Evolutionary conservation across 2,113 vertebrate species (phyloP), one percentile per base, ranked within the genome.

Genomic region (Piprites chloris): DNA sequence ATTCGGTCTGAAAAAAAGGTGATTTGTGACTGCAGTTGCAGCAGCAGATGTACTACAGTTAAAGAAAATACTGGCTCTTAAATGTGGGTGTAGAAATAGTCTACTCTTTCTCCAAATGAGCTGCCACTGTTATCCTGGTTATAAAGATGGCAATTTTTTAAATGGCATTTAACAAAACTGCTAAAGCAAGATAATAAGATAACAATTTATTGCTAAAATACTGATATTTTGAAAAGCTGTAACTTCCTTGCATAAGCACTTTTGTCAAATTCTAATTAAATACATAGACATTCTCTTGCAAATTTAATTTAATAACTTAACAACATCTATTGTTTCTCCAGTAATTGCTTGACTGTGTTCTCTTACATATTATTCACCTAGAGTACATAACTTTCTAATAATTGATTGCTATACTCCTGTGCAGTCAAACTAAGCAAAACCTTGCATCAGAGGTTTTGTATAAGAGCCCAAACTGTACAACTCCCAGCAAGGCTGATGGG

Each of bases 231-330:
- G 42, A 65, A 81, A 96, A 91, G 89, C 49, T 92, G n/a, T 81
- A 95, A 91, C 66, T 96, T 94, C 37, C 44, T 63, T 95, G 37
- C 63, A 83, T 86, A 92, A 91, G 68, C 72, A 73, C 24, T 72
- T 85, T 74, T 91, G 62, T 95, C 89, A 95, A 72, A 83, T 77
- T 69, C 33, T 91, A 95, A 95, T 95, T 94, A 94, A 96, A 91
- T 81, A 72, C 0, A 0, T 81, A 97, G 72, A 65, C 8, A 6
- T 91, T 89, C 39, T 69, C 39, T 82, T 74, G 39, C 62, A 87
- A 88, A 90, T 90, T 74, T 76, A 85, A 88, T 88, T 90, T 93
- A 90, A 83, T 92, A 95, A 76, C 23, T 66, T 61, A 53, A 84
- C 20, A 56, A 13, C 50, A 56, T 88, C 72, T 90, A 50, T 90